Percentiles rank a stretch among this genome's conserved stretches.
Evolutionary conservation across 2,797 vertebrate genomes (phyloP).

Genomic region (Manis crassicaudata): DNA sequence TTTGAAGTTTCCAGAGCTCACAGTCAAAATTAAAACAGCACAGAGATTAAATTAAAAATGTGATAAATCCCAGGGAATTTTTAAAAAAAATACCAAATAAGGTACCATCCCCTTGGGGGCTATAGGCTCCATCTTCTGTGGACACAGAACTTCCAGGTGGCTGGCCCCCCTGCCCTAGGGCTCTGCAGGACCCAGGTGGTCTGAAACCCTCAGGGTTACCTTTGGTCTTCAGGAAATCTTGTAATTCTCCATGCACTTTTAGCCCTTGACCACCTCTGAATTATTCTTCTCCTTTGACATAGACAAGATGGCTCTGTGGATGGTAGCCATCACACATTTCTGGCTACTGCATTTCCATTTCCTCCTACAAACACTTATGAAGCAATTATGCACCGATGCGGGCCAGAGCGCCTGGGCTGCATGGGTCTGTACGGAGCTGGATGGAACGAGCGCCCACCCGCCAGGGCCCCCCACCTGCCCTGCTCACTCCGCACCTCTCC

Average conservation of each 20-base stretch:
- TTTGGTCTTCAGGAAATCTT: background rate
- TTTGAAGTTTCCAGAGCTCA: slow-evolving; percentile 19
- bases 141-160: background rate
- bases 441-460: fast-evolving
- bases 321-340: background rate
- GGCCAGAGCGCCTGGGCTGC: background rate
- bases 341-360: background rate
- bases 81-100: background rate
- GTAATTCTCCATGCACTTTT: fast-evolving
- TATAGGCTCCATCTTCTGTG: fast-evolving
- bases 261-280: background rate
- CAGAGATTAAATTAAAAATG: slow-evolving; percentile 4
- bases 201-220: background rate
- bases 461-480: background rate
- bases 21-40: slow-evolving; percentile 25
- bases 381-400: background rate
- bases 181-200: background rate
- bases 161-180: background rate
- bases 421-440: too few relatives aligned
- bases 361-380: background rate
- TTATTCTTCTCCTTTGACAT: background rate
- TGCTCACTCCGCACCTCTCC: background rate
- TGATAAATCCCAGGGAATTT: background rate
- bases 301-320: background rate
- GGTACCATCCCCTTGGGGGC: background rate